Evolutionary conservation across 2,797 vertebrate genomes (phyloP).

Genomic region (Acrossocheilus fasciatus): DNA sequence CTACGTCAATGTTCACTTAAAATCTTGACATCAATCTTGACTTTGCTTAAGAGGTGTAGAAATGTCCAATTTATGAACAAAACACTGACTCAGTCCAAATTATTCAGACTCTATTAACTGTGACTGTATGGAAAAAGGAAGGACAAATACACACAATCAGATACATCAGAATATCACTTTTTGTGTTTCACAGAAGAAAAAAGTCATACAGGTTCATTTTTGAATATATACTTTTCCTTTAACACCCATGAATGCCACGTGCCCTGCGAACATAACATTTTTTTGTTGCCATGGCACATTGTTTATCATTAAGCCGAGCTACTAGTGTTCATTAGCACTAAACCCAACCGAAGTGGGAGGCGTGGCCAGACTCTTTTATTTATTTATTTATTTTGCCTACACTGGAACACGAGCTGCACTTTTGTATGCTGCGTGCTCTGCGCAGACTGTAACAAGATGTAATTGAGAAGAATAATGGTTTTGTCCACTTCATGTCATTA

Average conservation of each 20-base stretch:
- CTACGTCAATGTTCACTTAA: neutral
- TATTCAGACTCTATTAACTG: neutral
- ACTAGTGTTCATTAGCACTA: constrained; percentile 3
- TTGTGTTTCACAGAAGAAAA: neutral
- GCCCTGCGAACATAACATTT: neutral
- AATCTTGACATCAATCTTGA: neutral
- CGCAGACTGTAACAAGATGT: constrained; percentile 65
- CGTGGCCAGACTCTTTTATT: neutral
- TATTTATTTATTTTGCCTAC: neutral
- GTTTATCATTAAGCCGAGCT: constrained; percentile 1
- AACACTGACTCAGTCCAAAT: neutral
- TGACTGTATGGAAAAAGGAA: neutral
- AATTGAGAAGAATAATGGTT: constrained; percentile 77
- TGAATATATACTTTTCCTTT: neutral
- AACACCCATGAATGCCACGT: neutral
- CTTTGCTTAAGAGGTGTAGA: neutral
- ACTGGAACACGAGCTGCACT: neutral
- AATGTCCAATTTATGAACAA: neutral
- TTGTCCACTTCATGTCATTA: constrained; percentile 64
- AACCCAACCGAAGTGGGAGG: neutral
- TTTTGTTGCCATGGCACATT: constrained; percentile 2
- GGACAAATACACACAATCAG: neutral
- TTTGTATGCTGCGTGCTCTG: constrained; percentile 59
- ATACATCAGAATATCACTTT: neutral
- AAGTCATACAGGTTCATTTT: neutral